phyloP scores from a whole-genome alignment of 2,113 vertebrate species.

The Actinemys pallida region DNA sequence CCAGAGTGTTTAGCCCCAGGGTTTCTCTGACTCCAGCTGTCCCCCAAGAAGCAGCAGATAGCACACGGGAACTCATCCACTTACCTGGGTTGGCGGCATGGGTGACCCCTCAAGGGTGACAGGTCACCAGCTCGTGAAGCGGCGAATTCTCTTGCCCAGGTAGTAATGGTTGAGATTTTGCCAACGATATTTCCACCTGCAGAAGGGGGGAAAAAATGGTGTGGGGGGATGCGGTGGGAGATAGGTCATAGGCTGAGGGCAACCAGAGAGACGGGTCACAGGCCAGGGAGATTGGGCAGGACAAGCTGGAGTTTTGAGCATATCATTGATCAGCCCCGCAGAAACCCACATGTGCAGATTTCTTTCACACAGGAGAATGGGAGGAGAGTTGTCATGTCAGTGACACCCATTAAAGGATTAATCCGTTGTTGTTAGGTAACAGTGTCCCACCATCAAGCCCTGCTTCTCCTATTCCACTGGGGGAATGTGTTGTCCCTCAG shows the following conservation, averaged over 20 bases:
- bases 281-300: not conserved
- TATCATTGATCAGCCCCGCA: not conserved
- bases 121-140: not conserved
- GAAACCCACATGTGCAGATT: not conserved
- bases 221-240: not conserved
- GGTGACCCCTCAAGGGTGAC: not conserved
- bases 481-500: not conserved
- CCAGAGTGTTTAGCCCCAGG: not conserved
- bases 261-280: not conserved
- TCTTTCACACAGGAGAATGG: not conserved
- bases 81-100: not conserved
- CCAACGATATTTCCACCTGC: conserved; percentile 24
- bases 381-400: not conserved
- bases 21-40: not conserved
- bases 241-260: not conserved
- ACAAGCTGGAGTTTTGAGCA: not conserved
- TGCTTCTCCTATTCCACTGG: not conserved
- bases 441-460: not conserved
- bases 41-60: not conserved
- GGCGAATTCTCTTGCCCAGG: not conserved
- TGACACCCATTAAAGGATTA: not conserved
- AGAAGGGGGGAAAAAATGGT: not conserved
- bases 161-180: conserved; percentile 2
- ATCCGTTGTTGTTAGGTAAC: not conserved
- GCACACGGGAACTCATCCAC: not conserved